A percentile compares a stretch with the other conserved stretches of the same genome.
These are phyloP conservation scores for Microcebus ravelobensis DNA, from an alignment of 2,113 vertebrate genomes.

Conservation along the genomic window DNA sequence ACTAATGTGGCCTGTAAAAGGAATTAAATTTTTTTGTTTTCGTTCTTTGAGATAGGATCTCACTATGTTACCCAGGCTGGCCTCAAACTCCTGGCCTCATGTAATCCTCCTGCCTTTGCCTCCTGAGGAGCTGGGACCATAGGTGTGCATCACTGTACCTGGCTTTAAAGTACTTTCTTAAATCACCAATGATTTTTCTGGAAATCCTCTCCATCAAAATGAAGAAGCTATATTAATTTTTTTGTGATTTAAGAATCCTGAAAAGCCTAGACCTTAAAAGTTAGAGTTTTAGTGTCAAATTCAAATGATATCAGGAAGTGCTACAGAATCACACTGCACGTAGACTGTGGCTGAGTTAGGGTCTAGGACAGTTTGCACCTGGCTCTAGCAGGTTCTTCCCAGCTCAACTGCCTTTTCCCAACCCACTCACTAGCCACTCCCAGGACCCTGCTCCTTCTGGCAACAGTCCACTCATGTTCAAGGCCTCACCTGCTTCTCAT, in stretches of 20 bases:
- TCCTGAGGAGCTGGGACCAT: too few species aligned
- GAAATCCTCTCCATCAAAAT: background rate
- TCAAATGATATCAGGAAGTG: background rate
- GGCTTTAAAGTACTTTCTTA: background rate
- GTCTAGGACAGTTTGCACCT: background rate
- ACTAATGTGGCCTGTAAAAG: background rate
- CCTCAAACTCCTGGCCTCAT: too few species aligned
- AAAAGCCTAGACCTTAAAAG: background rate
- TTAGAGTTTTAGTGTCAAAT: background rate
- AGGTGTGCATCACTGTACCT: too few species aligned
- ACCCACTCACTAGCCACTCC: background rate
- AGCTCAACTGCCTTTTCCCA: background rate
- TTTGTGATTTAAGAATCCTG: background rate
- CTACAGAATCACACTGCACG: background rate
- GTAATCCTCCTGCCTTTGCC: too few species aligned
- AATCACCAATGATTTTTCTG: background rate
- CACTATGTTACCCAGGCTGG: too few species aligned
- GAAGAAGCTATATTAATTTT: background rate
- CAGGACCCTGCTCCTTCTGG: background rate
- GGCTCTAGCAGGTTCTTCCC: background rate
- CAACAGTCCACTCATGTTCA: fast-evolving
- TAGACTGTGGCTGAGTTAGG: fast-evolving
- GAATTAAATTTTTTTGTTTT: background rate
- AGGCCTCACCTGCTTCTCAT: background rate
- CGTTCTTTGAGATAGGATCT: too few species aligned